phyloP scores from a whole-genome alignment of 2,888 invertebrate genomes.

The Palloptera scutellata region DNA sequence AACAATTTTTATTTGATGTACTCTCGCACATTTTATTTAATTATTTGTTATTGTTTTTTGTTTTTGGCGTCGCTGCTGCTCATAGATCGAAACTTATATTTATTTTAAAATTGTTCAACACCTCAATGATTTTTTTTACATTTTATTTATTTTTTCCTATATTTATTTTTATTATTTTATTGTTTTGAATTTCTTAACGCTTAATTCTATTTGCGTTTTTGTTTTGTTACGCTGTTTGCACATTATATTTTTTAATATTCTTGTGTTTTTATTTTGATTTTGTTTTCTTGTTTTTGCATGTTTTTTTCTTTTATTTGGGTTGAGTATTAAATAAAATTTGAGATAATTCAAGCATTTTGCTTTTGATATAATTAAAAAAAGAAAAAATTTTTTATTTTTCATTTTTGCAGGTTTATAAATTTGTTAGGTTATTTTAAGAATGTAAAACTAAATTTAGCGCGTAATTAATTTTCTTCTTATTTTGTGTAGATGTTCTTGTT shows the following conservation, averaged over 20 bases:
- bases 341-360: background rate
- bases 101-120: conserved; percentile 37
- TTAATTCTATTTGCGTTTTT: conserved; percentile 28
- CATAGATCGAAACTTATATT: conserved; percentile 54
- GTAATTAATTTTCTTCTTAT: conserved; percentile 6
- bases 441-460: conserved; percentile 16
- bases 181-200: conserved; percentile 24
- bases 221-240: conserved; percentile 27
- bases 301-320: background rate
- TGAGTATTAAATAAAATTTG: background rate
- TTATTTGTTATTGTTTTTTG: conserved; percentile 20
- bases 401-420: background rate
- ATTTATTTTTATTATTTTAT: conserved; percentile 24
- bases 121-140: conserved; percentile 15
- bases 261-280: conserved; percentile 9
- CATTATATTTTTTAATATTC: conserved; percentile 12
- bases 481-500: background rate
- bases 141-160: background rate
- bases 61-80: conserved; percentile 7
- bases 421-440: conserved; percentile 9
- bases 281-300: background rate
- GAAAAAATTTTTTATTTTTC: background rate
- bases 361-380: background rate
- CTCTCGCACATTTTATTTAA: conserved; percentile 13
- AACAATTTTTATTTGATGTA: conserved; percentile 8